These are phyloP conservation scores for Scylla paramamosain DNA, from an alignment of 1,140 invertebrate genomes.

Conservation along the genomic window DNA sequence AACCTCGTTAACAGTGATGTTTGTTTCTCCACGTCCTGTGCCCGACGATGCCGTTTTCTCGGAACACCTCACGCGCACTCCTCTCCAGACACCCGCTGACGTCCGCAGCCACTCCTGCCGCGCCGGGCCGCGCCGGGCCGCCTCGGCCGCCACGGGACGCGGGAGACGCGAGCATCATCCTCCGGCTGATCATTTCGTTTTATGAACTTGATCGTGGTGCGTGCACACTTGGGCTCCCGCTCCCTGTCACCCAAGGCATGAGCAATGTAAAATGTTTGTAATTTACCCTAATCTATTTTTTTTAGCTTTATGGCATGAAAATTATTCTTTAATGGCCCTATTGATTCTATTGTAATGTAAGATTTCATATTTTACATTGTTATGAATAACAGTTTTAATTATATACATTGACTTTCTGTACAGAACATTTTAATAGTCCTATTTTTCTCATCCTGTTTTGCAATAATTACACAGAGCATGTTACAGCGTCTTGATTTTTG, in stretches of 20 bases:
- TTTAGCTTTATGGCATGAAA: conserved; percentile 76
- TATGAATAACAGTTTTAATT: conserved; percentile 77
- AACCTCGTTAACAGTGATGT: conserved; percentile 72
- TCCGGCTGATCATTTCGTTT: conserved; percentile 63
- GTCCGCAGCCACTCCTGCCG: conserved; percentile 5
- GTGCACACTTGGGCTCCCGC: conserved; percentile 52
- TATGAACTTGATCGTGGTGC: conserved; percentile 69
- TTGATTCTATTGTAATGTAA: conserved; percentile 76
- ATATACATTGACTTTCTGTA: conserved; percentile 76
- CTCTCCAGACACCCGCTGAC: conserved; percentile 27
- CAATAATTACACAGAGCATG: conserved; percentile 72
- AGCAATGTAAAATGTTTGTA: conserved; percentile 75
- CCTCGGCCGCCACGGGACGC: conserved; percentile 30
- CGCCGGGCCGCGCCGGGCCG: conserved; percentile 32
- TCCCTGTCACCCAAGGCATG: conserved; percentile 58
- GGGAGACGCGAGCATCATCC: neutral
- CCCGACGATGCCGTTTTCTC: conserved; percentile 70
- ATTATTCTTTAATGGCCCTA: conserved; percentile 76
- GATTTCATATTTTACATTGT: conserved; percentile 76
- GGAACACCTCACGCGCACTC: conserved; percentile 66
- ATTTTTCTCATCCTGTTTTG: conserved; percentile 71
- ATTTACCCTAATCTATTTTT: conserved; percentile 69
- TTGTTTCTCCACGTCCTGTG: conserved; percentile 71
- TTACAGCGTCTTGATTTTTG: conserved; percentile 65
- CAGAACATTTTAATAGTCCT: conserved; percentile 76